A percentile compares a stretch with the other conserved stretches of the same genome.
phyloP scores from a whole-genome alignment of 2,888 invertebrate genomes.

The Campoplex nolae region DNA sequence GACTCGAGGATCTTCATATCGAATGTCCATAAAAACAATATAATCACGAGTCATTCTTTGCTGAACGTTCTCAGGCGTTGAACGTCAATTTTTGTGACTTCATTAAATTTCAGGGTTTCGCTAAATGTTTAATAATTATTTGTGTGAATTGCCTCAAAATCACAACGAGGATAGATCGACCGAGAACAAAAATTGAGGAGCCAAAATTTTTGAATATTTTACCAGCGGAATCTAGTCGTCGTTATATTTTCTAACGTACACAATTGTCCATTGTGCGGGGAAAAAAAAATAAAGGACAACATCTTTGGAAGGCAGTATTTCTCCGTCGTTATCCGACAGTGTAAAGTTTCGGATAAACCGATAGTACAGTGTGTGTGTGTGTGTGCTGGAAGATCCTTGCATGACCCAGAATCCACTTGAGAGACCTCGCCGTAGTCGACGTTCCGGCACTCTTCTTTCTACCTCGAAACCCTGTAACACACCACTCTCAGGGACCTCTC shows the following conservation, averaged over 20 bases:
- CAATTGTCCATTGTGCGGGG: background rate
- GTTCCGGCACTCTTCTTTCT: constrained; percentile 42
- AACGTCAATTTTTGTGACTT: no score
- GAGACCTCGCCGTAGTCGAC: constrained; percentile 53
- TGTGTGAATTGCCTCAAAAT: no score
- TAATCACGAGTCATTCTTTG: background rate
- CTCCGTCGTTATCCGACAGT: constrained; percentile 2
- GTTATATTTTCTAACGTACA: background rate
- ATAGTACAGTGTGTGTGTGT: constrained; percentile 25
- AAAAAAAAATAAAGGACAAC: background rate
- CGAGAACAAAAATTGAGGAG: background rate
- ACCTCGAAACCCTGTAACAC: constrained; percentile 21
- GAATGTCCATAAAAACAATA: background rate
- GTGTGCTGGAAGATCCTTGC: constrained; percentile 17
- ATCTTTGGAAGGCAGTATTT: background rate
- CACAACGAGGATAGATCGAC: background rate
- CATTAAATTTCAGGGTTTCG: no score
- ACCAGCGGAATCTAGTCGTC: background rate
- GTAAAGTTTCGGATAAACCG: constrained; percentile 18
- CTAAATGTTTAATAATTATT: no score
- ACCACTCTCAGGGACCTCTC: constrained; percentile 42
- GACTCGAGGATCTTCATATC: background rate
- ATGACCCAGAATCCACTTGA: constrained; percentile 50
- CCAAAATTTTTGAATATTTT: background rate
- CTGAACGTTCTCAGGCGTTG: background rate